Base-by-base conservation (phyloP, 1,140 invertebrate genomes). In the Drosophila hydei region DNA sequence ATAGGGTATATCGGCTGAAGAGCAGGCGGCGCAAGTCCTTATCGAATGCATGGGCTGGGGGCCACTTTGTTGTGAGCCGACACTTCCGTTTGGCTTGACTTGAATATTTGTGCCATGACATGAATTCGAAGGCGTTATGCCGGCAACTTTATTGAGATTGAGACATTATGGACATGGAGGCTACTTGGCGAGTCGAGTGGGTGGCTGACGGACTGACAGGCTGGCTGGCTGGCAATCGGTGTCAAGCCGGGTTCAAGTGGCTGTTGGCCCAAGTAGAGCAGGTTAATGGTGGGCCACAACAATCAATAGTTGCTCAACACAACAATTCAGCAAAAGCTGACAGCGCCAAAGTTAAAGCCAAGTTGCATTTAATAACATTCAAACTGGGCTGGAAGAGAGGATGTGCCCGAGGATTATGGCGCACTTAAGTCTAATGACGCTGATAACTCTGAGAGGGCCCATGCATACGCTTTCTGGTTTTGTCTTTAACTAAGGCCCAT, bases 61-160 rank as follows among this genome's bases (percentile, higher is more conserved):
- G 71, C 71, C 70, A 72, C 70, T 73, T 73, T 73, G 71, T 69
- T 62, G 36, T 73, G 58, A 62, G 71, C 71, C 71, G 71, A 73
- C 71, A 73, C 71, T 69, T 73, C 71, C 71, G 71, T 73, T 73
- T 62, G 9, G 58, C 58, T 69, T 38, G 65, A 69, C 71, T 69
- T 69, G 71, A 19, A 69, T 62, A 73, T 73, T 69, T 56, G 65
- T 73, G 71, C 65, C 71, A 73, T 73, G 71, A 73, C 71, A 73
- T 50, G 71, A 62, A 69, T 73, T 69, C 55, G 38, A 56, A 43
- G 69, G 61, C 68, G 61, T 47, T 70, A 70, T 59, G 63, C 55
- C 54, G 54, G 63, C 63, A 72, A 60, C 56, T 68, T 72, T 71
- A 58, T 71, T 58, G 61, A 50, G 68, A 72, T 72, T 68, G 70